Base-by-base conservation (phyloP, 1,140 invertebrate species). In the Drosophila sucinea region DNA sequence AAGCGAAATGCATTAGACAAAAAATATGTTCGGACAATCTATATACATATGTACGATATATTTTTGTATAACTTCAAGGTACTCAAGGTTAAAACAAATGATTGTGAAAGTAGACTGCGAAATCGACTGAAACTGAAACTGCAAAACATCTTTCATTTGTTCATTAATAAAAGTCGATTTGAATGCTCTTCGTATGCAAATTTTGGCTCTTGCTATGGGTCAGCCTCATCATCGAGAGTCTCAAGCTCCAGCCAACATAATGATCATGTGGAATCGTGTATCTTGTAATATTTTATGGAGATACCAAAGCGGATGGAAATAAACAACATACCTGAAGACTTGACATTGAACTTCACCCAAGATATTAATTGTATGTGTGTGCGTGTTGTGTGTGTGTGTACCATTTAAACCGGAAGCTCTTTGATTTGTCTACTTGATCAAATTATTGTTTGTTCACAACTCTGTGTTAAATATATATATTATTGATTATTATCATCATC, bases 101-200 rank as follows among this genome's bases (percentile, higher is more conserved):
- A 63, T 87, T 80, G 67, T 81, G 85, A 87, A 87, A 87, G 85
- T 89, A 67, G 77, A 51, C 77, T 69, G 78, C 65, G 61, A 85
- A 90, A 67, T 89, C 81, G 58, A 17, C 17, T 17, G 17, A 63
- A 81, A 40, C 72, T 73, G 30, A 55, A 73, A 54, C 69, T 51
- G 44, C 63, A 11, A 77, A 72, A 35, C 51, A 78, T 63, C 33
- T 71, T 61, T 71, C 60, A 71, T 51, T 58, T 72, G 61, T 23
- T 68, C 67, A 80, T 82, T 83, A 82, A 87, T 79, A 76, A 87
- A 70, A 58, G 25, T 27, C 66, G 33, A 55, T 75, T 64, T 67
- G 51, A 79, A 82, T 68, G 79, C 38, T 56, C 8, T 56, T 69
- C 65, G 69, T 79, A 87, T 86, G 83, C 83, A 86, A 86, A 87